A percentile compares a stretch with the other conserved stretches of the same genome.
phyloP scores from a whole-genome alignment of 2,888 invertebrate genomes.

The Melipona bicolor region DNA sequence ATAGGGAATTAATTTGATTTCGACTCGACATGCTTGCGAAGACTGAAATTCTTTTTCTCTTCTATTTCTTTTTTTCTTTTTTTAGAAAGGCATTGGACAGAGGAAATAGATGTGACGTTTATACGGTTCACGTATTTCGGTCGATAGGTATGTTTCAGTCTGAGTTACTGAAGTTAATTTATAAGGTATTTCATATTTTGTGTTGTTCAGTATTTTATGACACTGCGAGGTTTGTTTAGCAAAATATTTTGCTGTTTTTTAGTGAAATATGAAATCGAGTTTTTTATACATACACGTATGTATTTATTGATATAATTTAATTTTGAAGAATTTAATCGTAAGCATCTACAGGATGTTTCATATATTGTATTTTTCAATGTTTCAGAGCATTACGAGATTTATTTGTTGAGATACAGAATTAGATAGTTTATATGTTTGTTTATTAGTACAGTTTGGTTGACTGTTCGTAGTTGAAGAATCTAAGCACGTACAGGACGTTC shows the following conservation, averaged over 20 bases:
- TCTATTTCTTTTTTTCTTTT: background rate
- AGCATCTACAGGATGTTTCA: background rate
- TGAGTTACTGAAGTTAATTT: background rate
- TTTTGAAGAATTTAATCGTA: too few relatives aligned
- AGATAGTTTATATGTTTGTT: too few relatives aligned
- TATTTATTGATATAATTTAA: background rate
- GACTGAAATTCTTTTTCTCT: background rate
- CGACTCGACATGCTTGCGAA: background rate
- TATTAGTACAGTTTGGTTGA: background rate
- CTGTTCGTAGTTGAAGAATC: background rate
- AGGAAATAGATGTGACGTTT: background rate
- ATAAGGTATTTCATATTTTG: background rate
- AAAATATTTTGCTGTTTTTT: background rate
- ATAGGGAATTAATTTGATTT: conserved; percentile 24
- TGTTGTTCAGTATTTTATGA: background rate
- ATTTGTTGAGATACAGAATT: too few relatives aligned
- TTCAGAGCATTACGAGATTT: too few relatives aligned
- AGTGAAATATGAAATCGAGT: background rate
- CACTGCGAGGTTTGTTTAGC: too few relatives aligned
- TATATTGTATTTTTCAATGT: too few relatives aligned
- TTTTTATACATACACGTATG: too few relatives aligned
- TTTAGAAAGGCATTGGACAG: background rate
- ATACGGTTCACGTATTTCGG: background rate
- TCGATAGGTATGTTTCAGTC: background rate
- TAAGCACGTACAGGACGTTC: background rate